A percentile compares a stretch with the other conserved stretches of the same genome.
These are phyloP conservation scores for Ormyrus thymus DNA, from an alignment of 2,888 invertebrate species.

Conservation along the genomic window DNA sequence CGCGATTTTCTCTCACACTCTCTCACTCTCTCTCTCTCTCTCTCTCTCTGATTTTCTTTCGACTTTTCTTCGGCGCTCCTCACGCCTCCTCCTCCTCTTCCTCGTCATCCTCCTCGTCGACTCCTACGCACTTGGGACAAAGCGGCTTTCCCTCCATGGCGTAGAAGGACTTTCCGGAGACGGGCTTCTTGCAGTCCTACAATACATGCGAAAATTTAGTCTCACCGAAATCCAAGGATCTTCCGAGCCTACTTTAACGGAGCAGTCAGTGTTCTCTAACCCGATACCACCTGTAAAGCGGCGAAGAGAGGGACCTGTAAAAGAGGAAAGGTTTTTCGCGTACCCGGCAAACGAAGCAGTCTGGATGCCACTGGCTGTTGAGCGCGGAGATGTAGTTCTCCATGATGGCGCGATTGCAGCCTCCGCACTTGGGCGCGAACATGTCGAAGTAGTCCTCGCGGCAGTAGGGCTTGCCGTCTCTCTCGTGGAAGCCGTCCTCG, in stretches of 20 bases:
- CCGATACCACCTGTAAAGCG: background rate
- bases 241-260: background rate
- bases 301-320: background rate
- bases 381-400: slow-evolving; percentile 98
- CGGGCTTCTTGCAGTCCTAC: slow-evolving; percentile 94
- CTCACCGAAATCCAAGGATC: too few relatives aligned
- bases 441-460: slow-evolving; percentile 96
- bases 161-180: slow-evolving; percentile 97
- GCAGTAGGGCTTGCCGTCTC: slow-evolving; percentile 97
- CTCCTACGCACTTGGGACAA: slow-evolving; percentile 94
- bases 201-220: slow-evolving; percentile 58
- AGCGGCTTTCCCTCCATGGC: slow-evolving; percentile 98
- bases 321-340: slow-evolving; percentile 69
- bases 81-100: slow-evolving; percentile 67
- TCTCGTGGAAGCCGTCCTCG: slow-evolving; percentile 98
- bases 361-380: slow-evolving; percentile 98
- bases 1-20: background rate
- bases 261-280: background rate
- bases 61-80: slow-evolving; percentile 10
- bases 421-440: slow-evolving; percentile 98
- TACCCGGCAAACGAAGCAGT: slow-evolving; percentile 99
- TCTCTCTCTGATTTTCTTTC: background rate
- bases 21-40: slow-evolving; percentile 12
- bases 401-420: slow-evolving; percentile 96
- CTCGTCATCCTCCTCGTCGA: slow-evolving; percentile 87